Percentiles rank a stretch among this genome's conserved stretches.
phyloP scores from a whole-genome alignment of 2,113 vertebrate species.

The Lagopus leucura region DNA sequence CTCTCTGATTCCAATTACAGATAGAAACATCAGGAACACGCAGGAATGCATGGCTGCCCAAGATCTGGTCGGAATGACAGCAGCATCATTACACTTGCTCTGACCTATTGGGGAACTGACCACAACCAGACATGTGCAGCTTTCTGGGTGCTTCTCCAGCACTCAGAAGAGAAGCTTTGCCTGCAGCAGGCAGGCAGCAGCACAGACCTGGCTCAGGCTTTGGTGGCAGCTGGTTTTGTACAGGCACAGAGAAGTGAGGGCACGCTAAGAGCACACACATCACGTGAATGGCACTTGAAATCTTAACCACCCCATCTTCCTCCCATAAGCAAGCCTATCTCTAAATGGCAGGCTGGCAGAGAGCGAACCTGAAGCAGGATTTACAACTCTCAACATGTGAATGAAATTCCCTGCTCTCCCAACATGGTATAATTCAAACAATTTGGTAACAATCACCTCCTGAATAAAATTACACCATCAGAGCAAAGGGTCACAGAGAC shows the following conservation, averaged over 20 bases:
- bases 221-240: background rate
- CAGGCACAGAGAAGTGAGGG: background rate
- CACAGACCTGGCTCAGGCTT: background rate
- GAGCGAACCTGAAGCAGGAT: background rate
- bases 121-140: fast-evolving
- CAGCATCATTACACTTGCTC: background rate
- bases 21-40: background rate
- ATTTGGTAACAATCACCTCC: background rate
- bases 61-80: background rate
- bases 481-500: background rate
- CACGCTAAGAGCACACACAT: background rate
- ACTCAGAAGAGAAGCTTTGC: background rate
- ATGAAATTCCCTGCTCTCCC: background rate
- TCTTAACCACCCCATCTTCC: background rate
- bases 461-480: background rate
- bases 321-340: background rate
- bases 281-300: fast-evolving
- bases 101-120: fast-evolving
- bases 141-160: background rate
- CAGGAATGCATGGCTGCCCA: background rate
- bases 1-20: background rate
- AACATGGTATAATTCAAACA: background rate
- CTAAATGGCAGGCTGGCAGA: background rate
- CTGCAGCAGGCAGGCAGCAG: background rate
- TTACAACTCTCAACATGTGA: background rate